Evolutionary conservation across 2,113 vertebrate genomes (phyloP), one percentile per base, ranked within the genome.

Genomic region (Otocyon megalotis): DNA sequence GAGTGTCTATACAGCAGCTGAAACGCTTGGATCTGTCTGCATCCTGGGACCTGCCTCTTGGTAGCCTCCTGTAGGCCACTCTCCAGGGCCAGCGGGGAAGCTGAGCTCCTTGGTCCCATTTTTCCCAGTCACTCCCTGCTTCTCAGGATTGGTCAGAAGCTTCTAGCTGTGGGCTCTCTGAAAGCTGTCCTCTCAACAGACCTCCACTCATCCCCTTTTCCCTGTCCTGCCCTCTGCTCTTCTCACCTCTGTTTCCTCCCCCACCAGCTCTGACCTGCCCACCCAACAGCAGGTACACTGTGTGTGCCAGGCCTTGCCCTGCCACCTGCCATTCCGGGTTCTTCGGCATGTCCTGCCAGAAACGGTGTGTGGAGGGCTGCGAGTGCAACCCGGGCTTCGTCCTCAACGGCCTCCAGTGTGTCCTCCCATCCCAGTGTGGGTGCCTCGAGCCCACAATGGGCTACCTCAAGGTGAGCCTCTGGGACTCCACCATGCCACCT

Each of bases 201-300:
- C 4, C 50, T 28, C 43, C 5, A 43, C 43, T 43, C 11, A 3
- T 62, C 54, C 43, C 10, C 35, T 32, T 48, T 35, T 69, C 53
- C 58, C n/a, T 19, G 5, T 37, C 82, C 67, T 16, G 16, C 28
- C 69, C 48, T 43, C 9, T 14, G 14, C 24, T 56, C n/a, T 63
- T 32, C 87, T 92, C 48, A 91, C 84, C 24, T n/a, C 37, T 72
- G 56, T 50, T 71, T 17, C 28, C 97, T 58, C 16, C 22, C 43
- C 95, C 62, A 30, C 43, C 97, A 99, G 99, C 99, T 37, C 96
- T 99, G 96, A 10, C 24, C 65, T 99, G 99, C 85, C 99, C 99
- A 0, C 93, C 98, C 26, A 98, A 99, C 96, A 99, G 99, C 98
- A 98, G 97, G 43, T 99, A 99, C 96, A 98, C 98, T 2, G 93